Evolutionary conservation across 2,888 invertebrate genomes (phyloP).

Genomic region (Tiliacea aurago): DNA sequence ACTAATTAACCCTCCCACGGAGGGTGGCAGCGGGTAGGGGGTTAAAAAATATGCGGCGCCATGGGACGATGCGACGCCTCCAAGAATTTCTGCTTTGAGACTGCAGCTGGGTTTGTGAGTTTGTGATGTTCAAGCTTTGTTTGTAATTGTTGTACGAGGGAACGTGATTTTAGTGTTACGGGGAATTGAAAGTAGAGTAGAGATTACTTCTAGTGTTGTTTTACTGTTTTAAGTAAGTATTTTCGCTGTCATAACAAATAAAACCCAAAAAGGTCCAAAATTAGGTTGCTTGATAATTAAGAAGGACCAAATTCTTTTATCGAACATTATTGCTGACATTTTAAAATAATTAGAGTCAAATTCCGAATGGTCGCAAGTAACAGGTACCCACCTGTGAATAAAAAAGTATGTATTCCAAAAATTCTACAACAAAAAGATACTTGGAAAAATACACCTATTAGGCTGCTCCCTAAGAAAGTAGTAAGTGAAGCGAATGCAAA

Average conservation of each 20-base stretch:
- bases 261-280: not conserved
- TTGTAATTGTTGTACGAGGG: slow-evolving; percentile 38
- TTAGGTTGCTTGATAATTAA: not conserved
- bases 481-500: slow-evolving; percentile 35
- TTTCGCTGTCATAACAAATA: too few species aligned
- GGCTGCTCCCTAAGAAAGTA: slow-evolving; percentile 22
- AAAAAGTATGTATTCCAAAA: not conserved
- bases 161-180: slow-evolving; percentile 2
- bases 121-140: slow-evolving; percentile 45
- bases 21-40: slow-evolving; percentile 68
- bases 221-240: too few species aligned
- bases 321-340: too few species aligned
- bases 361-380: not conserved
- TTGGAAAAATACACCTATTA: not conserved
- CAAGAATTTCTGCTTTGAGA: slow-evolving; percentile 76
- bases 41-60: slow-evolving; percentile 86
- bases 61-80: slow-evolving; percentile 77
- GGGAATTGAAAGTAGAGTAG: not conserved
- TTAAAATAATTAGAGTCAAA: not conserved
- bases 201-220: not conserved
- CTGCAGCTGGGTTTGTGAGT: slow-evolving; percentile 58
- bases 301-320: not conserved
- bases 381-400: too few species aligned
- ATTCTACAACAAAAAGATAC: not conserved
- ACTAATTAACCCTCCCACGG: slow-evolving; percentile 87